phyloP scores from a whole-genome alignment of 2,888 invertebrate genomes.

The Dilophus febrilis region DNA sequence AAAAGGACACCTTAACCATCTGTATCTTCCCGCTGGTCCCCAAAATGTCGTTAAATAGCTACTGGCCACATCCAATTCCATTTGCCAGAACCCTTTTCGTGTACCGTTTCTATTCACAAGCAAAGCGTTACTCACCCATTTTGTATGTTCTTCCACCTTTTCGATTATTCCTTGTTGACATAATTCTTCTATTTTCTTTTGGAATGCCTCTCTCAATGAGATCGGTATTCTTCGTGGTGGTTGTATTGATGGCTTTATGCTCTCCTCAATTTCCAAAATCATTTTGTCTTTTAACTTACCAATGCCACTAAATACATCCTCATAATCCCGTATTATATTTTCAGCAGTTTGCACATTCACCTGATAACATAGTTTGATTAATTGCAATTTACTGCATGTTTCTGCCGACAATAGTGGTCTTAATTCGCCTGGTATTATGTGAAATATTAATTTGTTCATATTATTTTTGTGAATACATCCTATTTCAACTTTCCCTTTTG shows the following conservation, averaged over 20 bases:
- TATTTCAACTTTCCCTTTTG: neutral
- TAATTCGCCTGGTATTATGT: neutral
- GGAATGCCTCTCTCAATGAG: neutral
- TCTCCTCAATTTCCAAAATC: constrained; percentile 6
- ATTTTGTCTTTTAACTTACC: constrained; percentile 4
- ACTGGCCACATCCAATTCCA: too few species aligned
- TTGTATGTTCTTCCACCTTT: constrained; percentile 4
- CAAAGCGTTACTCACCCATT: constrained; percentile 6
- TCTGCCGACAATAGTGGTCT: neutral
- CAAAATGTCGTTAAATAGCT: too few species aligned
- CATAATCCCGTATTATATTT: constrained; percentile 1
- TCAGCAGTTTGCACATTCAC: neutral
- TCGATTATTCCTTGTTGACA: neutral
- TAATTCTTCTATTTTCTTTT: neutral
- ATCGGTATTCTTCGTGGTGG: constrained; percentile 1
- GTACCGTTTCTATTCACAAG: constrained; percentile 6
- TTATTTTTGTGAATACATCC: too few species aligned
- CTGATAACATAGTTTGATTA: neutral
- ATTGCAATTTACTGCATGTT: neutral
- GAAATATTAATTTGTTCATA: neutral
- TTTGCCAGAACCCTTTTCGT: too few species aligned
- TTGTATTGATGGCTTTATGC: neutral
- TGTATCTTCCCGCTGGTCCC: too few species aligned
- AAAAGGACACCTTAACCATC: too few species aligned
- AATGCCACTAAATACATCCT: constrained; percentile 7